A percentile compares a stretch with the other conserved stretches of the same genome.
These are phyloP conservation scores for Aptenodytes forsteri DNA, from an alignment of 2,113 vertebrate species.

Conservation along the genomic window DNA sequence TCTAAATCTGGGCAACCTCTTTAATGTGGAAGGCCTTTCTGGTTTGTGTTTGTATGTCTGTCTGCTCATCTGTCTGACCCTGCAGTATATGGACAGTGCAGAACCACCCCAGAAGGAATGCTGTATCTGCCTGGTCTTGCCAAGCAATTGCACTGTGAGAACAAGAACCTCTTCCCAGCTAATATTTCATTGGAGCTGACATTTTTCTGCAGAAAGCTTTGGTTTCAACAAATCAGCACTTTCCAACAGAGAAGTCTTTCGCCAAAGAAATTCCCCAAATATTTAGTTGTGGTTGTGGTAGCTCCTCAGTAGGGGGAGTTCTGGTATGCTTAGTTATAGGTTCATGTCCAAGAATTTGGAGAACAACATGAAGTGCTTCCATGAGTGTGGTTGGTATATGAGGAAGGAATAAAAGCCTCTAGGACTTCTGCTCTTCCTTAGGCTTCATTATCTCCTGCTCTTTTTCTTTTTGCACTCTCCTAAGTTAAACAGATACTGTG, in stretches of 20 bases:
- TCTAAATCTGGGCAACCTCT: neutral
- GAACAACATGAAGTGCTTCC: neutral
- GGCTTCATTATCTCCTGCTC: neutral
- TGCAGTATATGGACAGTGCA: neutral
- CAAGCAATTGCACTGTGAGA: neutral
- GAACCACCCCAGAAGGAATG: neutral
- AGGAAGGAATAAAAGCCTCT: neutral
- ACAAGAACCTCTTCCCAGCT: neutral
- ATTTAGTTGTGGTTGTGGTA: constrained; percentile 44
- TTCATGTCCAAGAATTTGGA: neutral
- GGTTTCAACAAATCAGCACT: neutral
- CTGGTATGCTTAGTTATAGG: constrained; percentile 28
- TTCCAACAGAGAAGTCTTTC: neutral
- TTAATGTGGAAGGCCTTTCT: neutral
- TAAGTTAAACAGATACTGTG: neutral
- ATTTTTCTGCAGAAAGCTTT: constrained; percentile 5
- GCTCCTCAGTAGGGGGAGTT: constrained; percentile 60
- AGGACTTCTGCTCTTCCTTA: neutral
- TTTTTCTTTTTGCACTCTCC: neutral
- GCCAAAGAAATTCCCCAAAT: constrained; percentile 7
- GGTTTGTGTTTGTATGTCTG: neutral
- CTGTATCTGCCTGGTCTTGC: neutral
- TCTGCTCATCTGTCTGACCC: neutral
- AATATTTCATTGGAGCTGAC: neutral
- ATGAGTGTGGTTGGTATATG: neutral